Evolutionary conservation across 2,113 vertebrate genomes (phyloP).

Genomic region (human (Homo sapiens)): DNA sequence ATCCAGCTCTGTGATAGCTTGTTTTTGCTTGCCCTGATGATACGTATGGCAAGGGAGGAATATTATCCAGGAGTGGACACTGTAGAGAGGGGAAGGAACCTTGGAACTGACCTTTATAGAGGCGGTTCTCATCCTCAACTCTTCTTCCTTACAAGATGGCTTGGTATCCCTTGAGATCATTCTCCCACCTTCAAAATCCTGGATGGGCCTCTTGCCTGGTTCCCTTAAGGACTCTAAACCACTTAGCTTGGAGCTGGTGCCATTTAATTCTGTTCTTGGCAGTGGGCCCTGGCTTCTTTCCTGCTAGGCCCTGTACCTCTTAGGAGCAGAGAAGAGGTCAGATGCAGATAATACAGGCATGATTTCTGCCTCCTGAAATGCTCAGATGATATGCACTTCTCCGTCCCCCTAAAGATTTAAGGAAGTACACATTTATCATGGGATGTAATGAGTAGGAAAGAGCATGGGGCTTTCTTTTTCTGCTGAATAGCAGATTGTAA

Average conservation of each 20-base stretch:
- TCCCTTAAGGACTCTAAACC: not conserved
- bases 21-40: not conserved
- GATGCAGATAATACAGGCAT: constrained; percentile 21
- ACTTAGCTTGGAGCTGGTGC: not conserved
- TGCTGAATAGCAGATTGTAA: not conserved
- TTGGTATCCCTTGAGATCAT: not conserved
- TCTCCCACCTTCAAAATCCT: not conserved
- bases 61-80: too few species aligned
- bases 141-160: not conserved
- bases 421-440: constrained; percentile 15
- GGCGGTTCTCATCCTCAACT: not conserved
- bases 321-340: constrained; percentile 11
- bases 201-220: not conserved
- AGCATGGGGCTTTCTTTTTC: not conserved
- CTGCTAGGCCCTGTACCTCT: constrained; percentile 12
- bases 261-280: constrained; percentile 11
- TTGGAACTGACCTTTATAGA: not conserved
- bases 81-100: not conserved
- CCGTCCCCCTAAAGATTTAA: not conserved
- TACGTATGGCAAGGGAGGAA: not conserved
- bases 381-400: not conserved
- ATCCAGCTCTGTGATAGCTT: not conserved
- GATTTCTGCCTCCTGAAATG: constrained; percentile 49
- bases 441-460: not conserved
- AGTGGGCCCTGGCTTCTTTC: not conserved